Conservation (phyloP, 2,113 vertebrate genomes). For the Sinocyclocheilus anshuiensis region DNA sequence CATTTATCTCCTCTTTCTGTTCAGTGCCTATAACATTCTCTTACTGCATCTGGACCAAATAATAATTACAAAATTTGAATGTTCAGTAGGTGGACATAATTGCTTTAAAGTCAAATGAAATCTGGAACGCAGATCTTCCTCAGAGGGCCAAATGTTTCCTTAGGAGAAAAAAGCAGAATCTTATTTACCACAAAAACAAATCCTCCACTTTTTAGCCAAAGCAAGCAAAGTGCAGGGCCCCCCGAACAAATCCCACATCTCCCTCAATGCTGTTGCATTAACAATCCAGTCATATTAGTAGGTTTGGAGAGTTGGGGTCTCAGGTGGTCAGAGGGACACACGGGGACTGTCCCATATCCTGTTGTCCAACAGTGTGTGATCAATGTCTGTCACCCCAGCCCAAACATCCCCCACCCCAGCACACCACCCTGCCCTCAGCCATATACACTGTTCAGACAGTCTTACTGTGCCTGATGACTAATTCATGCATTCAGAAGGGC, state of each 20-base stretch:
- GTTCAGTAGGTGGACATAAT: not conserved
- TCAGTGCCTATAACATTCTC: not conserved
- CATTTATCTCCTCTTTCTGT: not conserved
- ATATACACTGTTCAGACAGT: not conserved
- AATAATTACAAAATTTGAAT: not conserved
- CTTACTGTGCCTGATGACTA: not conserved
- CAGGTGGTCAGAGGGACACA: conserved; percentile 59
- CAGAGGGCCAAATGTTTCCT: not conserved
- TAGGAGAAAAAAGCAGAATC: conserved; percentile 17
- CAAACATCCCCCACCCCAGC: not conserved
- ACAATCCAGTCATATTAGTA: not conserved
- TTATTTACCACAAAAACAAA: conserved; percentile 32
- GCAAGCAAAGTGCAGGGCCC: conserved; percentile 4
- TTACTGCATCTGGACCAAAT: not conserved
- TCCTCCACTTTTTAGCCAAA: conserved; percentile 7
- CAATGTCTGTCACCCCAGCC: not conserved
- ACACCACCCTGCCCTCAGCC: not conserved
- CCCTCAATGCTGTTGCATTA: not conserved
- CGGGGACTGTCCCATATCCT: conserved; percentile 57
- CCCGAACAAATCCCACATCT: not conserved
- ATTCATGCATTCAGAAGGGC: not conserved
- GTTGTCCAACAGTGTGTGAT: conserved; percentile 53
- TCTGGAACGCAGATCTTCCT: not conserved
- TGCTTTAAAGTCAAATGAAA: conserved; percentile 1
- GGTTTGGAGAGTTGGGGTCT: conserved; percentile 56